Conservation (phyloP, 1,140 invertebrate genomes). For the Neoseiulus cucumeris region DNA sequence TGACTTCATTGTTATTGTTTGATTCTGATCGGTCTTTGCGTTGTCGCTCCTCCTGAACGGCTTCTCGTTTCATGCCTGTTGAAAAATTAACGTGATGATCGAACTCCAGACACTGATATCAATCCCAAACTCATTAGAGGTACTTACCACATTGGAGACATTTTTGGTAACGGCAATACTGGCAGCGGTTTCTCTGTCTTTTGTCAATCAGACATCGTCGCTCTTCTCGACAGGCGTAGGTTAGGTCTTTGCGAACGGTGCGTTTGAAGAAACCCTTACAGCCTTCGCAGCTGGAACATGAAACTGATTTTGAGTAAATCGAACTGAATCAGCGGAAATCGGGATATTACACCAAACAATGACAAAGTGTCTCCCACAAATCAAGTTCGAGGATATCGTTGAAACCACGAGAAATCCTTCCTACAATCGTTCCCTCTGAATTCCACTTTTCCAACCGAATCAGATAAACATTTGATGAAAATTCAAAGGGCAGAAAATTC, state of each 20-base stretch:
- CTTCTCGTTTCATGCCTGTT: constrained; percentile 19
- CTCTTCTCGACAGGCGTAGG: constrained; percentile 93
- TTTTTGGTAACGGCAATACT: constrained; percentile 90
- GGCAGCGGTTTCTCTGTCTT: constrained; percentile 87
- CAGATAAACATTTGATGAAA: too few species aligned
- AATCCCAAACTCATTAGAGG: neutral
- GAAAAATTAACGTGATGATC: neutral
- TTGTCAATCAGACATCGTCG: constrained; percentile 94
- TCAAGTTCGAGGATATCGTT: neutral
- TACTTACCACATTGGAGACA: constrained; percentile 38
- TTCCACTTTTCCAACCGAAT: too few species aligned
- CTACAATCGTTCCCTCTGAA: too few species aligned
- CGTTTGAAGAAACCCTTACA: constrained; percentile 99
- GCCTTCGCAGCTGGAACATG: constrained; percentile 32
- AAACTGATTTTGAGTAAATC: too few species aligned
- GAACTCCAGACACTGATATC: constrained; percentile 9
- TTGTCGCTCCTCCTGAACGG: constrained; percentile 53
- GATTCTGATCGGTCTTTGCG: constrained; percentile 42
- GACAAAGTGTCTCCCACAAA: constrained; percentile 9
- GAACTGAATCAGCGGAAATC: too few species aligned
- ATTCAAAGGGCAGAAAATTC: too few species aligned
- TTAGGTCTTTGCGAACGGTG: constrained; percentile 89
- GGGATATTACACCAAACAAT: neutral
- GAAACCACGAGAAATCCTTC: neutral
- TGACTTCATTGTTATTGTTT: constrained; percentile 49